These are phyloP conservation scores for Pelecanoides urinatrix DNA, from an alignment of 2,113 vertebrate species.

Conservation along the genomic window DNA sequence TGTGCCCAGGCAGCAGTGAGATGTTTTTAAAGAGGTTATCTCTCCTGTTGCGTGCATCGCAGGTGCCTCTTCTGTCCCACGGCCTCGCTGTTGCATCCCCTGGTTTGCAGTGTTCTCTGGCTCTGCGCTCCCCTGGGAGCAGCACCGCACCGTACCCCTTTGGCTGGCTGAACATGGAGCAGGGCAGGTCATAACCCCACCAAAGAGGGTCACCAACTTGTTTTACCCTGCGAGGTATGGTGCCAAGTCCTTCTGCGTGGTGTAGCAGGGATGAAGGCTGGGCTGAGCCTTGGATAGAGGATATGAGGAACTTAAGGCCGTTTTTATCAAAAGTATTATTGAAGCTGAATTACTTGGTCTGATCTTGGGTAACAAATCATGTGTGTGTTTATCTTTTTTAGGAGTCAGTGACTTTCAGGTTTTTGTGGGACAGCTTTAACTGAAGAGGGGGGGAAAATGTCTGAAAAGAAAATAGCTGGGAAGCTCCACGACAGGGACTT, in stretches of 20 bases:
- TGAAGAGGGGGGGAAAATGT: neutral
- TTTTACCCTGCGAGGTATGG: accelerated
- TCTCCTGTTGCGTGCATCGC: neutral
- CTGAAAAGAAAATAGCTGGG: neutral
- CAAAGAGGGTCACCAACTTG: neutral
- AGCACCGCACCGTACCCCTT: accelerated
- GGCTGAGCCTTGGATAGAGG: neutral
- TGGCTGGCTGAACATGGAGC: neutral
- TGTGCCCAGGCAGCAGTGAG: neutral
- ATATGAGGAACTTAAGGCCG: neutral
- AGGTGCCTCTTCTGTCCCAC: neutral
- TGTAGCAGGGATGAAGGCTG: too few relatives aligned
- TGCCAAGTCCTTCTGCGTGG: accelerated
- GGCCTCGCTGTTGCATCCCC: neutral
- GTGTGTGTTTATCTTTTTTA: neutral
- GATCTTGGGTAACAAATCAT: neutral
- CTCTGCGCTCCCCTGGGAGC: neutral
- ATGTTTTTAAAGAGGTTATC: accelerated
- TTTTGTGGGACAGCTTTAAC: neutral
- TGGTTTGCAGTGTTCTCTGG: neutral
- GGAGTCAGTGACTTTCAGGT: neutral
- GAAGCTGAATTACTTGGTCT: neutral
- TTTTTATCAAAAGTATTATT: neutral
- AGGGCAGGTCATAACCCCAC: too few relatives aligned
- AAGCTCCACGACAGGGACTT: accelerated